A percentile compares a stretch with the other conserved stretches of the same genome.
Conservation (phyloP, 2,797 vertebrate species). For the Pseudochirops cupreus region DNA sequence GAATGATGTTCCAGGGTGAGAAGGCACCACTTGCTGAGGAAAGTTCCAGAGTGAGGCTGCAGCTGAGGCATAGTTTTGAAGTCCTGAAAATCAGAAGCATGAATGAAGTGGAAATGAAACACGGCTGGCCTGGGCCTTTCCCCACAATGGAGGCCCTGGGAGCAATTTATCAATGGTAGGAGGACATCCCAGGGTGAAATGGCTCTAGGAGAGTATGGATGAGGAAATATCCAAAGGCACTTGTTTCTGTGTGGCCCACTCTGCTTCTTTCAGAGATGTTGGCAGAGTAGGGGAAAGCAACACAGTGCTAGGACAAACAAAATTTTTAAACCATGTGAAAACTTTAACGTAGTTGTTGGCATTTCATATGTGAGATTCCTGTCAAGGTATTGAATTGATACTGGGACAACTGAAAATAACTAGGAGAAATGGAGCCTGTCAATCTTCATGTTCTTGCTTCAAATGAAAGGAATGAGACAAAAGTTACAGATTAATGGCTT, state of each 20-base stretch:
- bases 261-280: neutral
- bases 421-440: neutral
- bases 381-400: neutral
- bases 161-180: neutral
- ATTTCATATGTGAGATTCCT: neutral
- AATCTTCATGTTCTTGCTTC: neutral
- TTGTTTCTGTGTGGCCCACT: neutral
- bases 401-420: neutral
- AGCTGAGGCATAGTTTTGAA: neutral
- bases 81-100: neutral
- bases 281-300: neutral
- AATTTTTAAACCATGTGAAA: neutral
- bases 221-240: too few species aligned
- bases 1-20: neutral
- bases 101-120: neutral
- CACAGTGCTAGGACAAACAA: too few species aligned
- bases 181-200: neutral
- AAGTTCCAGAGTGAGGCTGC: neutral
- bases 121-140: neutral
- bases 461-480: neutral
- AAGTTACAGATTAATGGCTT: neutral
- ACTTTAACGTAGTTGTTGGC: neutral
- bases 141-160: neutral
- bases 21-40: neutral
- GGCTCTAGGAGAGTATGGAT: neutral